These are phyloP conservation scores for Urocolius indicus DNA, from an alignment of 2,113 vertebrate species.

Conservation along the genomic window DNA sequence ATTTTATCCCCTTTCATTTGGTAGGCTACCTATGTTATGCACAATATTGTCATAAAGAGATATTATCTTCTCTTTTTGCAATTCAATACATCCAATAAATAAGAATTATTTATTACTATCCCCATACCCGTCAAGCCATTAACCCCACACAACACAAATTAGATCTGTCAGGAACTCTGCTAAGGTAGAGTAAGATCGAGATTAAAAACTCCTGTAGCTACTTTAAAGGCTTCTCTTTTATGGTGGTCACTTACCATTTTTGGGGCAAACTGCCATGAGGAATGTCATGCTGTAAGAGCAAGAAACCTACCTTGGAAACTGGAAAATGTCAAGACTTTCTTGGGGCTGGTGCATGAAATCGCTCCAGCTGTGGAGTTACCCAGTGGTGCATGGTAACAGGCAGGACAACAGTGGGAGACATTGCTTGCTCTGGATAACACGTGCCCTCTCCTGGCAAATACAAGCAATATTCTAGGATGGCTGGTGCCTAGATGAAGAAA, in stretches of 20 bases:
- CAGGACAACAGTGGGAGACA: not conserved
- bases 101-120: slow-evolving; percentile 57
- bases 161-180: not conserved
- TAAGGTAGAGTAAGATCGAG: not conserved
- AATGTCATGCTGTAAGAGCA: not conserved
- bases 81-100: slow-evolving; percentile 45
- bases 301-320: not conserved
- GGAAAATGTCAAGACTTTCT: fast-evolving
- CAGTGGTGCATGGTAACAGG: not conserved
- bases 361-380: not conserved
- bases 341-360: not conserved
- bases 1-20: slow-evolving; percentile 21
- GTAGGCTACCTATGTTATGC: slow-evolving; percentile 14
- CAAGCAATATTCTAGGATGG: not conserved
- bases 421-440: fast-evolving
- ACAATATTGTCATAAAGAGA: not conserved
- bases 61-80: slow-evolving; percentile 24
- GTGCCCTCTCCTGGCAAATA: slow-evolving; percentile 17
- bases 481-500: not conserved
- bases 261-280: not conserved
- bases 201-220: not conserved
- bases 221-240: not conserved
- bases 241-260: not conserved
- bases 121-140: not conserved
- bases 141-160: not conserved